phyloP scores from a whole-genome alignment of 2,113 vertebrate species.

The Malurus elegans region DNA sequence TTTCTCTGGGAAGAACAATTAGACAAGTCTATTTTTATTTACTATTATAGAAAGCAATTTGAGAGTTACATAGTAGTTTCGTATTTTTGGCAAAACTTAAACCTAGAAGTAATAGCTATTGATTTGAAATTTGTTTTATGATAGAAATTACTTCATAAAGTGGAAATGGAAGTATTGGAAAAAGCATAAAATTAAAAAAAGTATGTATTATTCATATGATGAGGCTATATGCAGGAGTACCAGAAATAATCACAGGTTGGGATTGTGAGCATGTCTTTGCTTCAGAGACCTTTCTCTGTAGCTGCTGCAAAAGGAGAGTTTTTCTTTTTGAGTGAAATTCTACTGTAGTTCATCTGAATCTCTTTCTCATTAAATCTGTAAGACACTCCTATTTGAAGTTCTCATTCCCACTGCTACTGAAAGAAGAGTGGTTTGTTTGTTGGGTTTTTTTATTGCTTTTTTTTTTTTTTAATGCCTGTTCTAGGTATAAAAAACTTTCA shows the following conservation, averaged over 20 bases:
- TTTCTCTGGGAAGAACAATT: background rate
- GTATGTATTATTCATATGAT: background rate
- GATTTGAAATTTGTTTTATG: background rate
- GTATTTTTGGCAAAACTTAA: conserved; percentile 1
- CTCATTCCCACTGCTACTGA: background rate
- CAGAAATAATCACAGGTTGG: background rate
- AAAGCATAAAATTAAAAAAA: background rate
- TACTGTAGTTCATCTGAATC: background rate
- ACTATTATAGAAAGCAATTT: background rate
- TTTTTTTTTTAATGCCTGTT: background rate
- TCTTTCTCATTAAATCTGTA: background rate
- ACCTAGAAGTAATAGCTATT: background rate
- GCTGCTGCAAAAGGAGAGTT: background rate
- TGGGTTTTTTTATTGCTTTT: background rate
- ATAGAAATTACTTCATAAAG: background rate
- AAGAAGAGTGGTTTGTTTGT: background rate
- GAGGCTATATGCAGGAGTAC: background rate
- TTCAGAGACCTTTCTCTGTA: background rate
- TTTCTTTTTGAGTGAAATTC: background rate
- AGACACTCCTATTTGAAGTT: background rate
- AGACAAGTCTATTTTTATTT: background rate
- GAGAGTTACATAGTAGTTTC: background rate
- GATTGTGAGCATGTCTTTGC: background rate
- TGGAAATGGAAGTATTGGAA: background rate
- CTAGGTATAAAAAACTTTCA: background rate